Evolutionary conservation across 2,888 invertebrate genomes (phyloP), one percentile per base, ranked within the genome.

Genomic region (Conchocele bisecta): DNA sequence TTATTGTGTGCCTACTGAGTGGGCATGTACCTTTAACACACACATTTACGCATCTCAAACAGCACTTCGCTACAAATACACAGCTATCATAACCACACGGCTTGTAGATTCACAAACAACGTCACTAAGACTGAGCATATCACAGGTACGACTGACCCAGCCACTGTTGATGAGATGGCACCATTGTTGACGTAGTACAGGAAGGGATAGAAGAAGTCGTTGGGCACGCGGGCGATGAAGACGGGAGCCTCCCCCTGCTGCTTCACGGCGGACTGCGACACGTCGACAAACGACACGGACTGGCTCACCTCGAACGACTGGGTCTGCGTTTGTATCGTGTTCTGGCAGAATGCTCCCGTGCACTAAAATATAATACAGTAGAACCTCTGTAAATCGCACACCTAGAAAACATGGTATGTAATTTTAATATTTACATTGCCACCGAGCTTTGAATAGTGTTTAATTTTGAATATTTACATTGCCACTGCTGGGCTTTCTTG

Each of bases 141-240:
- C 15, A 56, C n/a, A 15, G 31, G 35, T 20, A 64, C 20, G 13
- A 24, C 39, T 22, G 11, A 51, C 15, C 26, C 31, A 7, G 20
- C 20, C 6, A 5, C 5, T 20, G 5, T 6, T 5, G 46, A 26
- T 2, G n/a, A n/a, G 3, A 7, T 7, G 17, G n/a, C 6, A 17
- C 33, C 33, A 44, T 26, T 31, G 42, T 50, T 54, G 20, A 70
- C 48, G 59, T 75, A 73, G 60, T 61, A 67, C 24, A 81, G 68
- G 66, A 91, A 90, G 11, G 95, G 95, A 86, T 95, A 94, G 89
- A 95, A 95, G 88, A 95, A 95, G 89, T 95, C 94, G 78, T 93
- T 92, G 1, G 95, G 95, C 60, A 95, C 92, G 88, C 93, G 92
- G 66, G 95, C 93, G 82, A 94, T 93, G 64, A 95, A 92, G 69